Evolutionary conservation across 1,140 invertebrate species (phyloP), one percentile per base, ranked within the genome.

Genomic region (Brachionus plicatilis): DNA sequence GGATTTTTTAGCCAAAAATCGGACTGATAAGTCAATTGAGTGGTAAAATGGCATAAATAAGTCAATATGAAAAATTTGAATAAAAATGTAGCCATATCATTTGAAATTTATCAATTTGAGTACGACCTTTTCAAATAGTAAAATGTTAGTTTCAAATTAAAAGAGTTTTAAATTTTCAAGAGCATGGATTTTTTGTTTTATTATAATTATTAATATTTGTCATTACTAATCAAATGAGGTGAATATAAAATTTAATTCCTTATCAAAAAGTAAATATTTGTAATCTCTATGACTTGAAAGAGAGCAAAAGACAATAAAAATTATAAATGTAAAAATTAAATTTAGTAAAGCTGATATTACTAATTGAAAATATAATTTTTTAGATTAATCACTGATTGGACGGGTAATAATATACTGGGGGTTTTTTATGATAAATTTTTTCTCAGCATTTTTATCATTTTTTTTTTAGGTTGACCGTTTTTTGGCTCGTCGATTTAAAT

Each of bases 221-320:
- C 41, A 75, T 75, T 75, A 75, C 12, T 75, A 75, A 75, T 75
- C 70, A 75, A 45, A 37, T 20, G 6, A 76, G 43, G 47, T 50
- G 20, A 76, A 27, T 50, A 76, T 50, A 53, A 50, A 50, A 24
- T 76, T 76, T 50, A 76, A 76, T 76, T 76, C 47, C 72, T 76
- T 76, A 76, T 76, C 72, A 76, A 76, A 76, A 76, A 76, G 72
- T 76, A 76, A 76, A 76, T 76, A 76, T 76, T 76, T 76, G 27
- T 24, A 53, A 50, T 20, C 27, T 37, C 20, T 24, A 41, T 41
- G 17, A 41, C 33, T 43, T 41, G 37, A 72, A 72, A 72, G n/a
- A 41, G 33, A 72, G 33, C 8, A 17, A 76, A 27, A 76, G 27
- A 76, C 20, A 76, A 47, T 76, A 76, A 76, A 37, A 76, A 76